phyloP scores from a whole-genome alignment of 2,888 invertebrate genomes.

The Andrena praecox region DNA sequence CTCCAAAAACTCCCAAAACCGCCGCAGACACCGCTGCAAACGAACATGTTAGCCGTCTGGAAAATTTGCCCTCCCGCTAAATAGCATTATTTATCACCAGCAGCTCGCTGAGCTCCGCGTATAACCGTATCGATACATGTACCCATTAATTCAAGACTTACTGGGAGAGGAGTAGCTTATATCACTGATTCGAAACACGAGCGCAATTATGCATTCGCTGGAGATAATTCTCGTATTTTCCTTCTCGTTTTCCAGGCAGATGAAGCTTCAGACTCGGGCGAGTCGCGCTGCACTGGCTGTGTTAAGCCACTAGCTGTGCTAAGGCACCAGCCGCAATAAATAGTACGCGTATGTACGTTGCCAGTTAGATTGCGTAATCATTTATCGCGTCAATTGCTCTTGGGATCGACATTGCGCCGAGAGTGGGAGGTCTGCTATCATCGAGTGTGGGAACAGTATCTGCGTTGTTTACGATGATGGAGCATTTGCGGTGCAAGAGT shows the following conservation, averaged over 20 bases:
- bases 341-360: no score
- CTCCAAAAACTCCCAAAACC: neutral
- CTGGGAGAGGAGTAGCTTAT: neutral
- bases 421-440: no score
- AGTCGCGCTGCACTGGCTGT: no score
- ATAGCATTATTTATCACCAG: neutral
- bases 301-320: neutral
- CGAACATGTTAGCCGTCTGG: neutral
- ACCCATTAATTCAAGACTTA: constrained; percentile 26
- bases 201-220: neutral
- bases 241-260: neutral
- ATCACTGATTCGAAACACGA: neutral
- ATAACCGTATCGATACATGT: neutral
- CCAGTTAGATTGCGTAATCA: neutral
- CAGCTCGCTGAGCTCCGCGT: neutral
- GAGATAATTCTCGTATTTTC: neutral
- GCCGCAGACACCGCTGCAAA: neutral
- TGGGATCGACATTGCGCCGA: no score
- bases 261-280: neutral
- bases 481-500: no score
- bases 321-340: no score
- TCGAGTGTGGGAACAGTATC: no score
- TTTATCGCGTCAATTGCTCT: no score
- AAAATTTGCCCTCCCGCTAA: constrained; percentile 6
- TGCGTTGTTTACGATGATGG: no score